phyloP scores from a whole-genome alignment of 2,113 vertebrate genomes.

The Clarias batrachus region DNA sequence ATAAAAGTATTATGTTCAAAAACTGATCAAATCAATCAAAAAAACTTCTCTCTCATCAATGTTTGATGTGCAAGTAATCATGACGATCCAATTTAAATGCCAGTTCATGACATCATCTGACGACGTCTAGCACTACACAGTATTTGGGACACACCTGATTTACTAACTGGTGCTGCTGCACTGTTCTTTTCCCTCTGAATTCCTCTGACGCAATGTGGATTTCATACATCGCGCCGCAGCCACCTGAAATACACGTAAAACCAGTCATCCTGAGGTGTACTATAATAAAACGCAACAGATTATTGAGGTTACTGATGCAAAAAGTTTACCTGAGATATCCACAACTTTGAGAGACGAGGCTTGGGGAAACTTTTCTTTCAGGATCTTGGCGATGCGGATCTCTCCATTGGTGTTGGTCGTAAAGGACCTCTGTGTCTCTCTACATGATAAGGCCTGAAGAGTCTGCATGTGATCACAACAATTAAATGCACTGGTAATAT shows the following conservation, averaged over 20 bases:
- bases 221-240: conserved; percentile 96
- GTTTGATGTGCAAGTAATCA: neutral
- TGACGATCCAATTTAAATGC: neutral
- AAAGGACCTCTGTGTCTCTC: conserved; percentile 60
- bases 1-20: neutral
- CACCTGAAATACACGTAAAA: conserved; percentile 70
- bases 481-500: neutral
- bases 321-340: conserved; percentile 84
- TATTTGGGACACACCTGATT: conserved; percentile 77
- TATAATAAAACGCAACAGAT: neutral
- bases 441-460: conserved; percentile 29
- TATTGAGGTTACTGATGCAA: neutral
- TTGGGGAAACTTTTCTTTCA: conserved; percentile 83
- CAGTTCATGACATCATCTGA: neutral
- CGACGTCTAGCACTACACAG: neutral
- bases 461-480: neutral
- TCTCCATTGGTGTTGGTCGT: conserved; percentile 80
- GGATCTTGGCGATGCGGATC: conserved; percentile 69
- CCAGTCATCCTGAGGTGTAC: neutral
- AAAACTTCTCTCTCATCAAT: neutral
- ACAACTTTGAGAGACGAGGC: conserved; percentile 83
- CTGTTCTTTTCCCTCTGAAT: conserved; percentile 83
- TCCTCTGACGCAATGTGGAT: conserved; percentile 90
- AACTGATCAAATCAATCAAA: neutral
- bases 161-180: conserved; percentile 92